phyloP scores from a whole-genome alignment of 2,888 invertebrate species.

The Drosophila monieri region DNA sequence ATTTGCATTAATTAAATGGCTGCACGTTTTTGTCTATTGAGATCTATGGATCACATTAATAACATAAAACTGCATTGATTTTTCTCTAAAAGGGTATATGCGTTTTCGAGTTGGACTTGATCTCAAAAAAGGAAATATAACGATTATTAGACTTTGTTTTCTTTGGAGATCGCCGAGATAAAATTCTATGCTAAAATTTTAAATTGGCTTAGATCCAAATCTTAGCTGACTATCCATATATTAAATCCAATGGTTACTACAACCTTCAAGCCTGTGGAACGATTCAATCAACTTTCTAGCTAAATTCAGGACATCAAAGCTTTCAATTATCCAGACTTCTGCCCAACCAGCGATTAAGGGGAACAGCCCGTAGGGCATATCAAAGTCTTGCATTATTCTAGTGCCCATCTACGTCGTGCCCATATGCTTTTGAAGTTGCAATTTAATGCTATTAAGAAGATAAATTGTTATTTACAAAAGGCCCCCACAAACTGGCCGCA shows the following conservation, averaged over 20 bases:
- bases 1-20: conserved; percentile 58
- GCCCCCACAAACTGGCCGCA: conserved; percentile 6
- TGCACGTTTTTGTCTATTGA: conserved; percentile 22
- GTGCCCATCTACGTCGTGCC: conserved; percentile 31
- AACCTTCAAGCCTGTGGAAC: conserved; percentile 11
- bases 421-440: conserved; percentile 44
- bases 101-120: neutral
- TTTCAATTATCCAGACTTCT: conserved; percentile 29
- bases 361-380: conserved; percentile 41
- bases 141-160: neutral
- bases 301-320: conserved; percentile 22
- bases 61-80: conserved; percentile 3
- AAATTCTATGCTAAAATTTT: neutral
- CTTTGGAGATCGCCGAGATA: neutral
- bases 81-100: conserved; percentile 12
- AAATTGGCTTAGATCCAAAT: conserved; percentile 1
- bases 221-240: conserved; percentile 2
- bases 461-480: conserved; percentile 54
- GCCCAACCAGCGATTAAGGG: conserved; percentile 35
- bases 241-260: neutral
- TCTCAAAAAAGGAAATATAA: conserved; percentile 1
- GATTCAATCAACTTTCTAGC: conserved; percentile 36
- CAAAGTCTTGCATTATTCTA: conserved; percentile 28
- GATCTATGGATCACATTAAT: conserved; percentile 16
- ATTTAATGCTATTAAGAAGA: conserved; percentile 44